A percentile compares a stretch with the other conserved stretches of the same genome.
phyloP scores from a whole-genome alignment of 2,888 invertebrate species.

The Conus canariensis region DNA sequence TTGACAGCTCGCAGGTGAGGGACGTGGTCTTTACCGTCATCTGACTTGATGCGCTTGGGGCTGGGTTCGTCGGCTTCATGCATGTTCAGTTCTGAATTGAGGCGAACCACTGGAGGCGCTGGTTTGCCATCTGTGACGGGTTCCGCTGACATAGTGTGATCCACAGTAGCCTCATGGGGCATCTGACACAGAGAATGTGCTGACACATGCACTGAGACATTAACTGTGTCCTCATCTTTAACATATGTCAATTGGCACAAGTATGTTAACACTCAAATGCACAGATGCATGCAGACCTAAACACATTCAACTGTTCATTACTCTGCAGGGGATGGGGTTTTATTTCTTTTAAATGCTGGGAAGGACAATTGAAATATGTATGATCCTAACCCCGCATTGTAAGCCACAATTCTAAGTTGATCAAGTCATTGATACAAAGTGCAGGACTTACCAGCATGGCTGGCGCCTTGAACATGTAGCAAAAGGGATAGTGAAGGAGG shows the following conservation, averaged over 20 bases:
- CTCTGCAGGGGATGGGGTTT: no score
- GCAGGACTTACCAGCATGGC: background rate
- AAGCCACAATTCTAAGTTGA: background rate
- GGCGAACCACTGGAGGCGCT: constrained; percentile 36
- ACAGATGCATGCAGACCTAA: no score
- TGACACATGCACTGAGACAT: no score
- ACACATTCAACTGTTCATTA: no score
- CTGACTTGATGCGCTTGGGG: constrained; percentile 29
- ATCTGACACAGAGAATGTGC: constrained; percentile 81
- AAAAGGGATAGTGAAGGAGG: constrained; percentile 97
- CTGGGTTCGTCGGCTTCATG: constrained; percentile 16
- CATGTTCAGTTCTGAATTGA: background rate
- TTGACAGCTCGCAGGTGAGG: constrained; percentile 48
- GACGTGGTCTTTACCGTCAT: constrained; percentile 46
- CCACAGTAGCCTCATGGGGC: constrained; percentile 99
- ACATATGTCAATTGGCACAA: no score
- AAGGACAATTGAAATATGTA: background rate
- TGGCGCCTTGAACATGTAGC: constrained; percentile 1
- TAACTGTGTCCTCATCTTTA: no score
- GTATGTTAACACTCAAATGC: background rate
- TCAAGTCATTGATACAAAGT: background rate
- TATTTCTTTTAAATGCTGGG: no score
- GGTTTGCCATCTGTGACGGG: constrained; percentile 93
- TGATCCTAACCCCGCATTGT: background rate
- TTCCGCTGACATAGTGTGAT: constrained; percentile 97